phyloP scores from a whole-genome alignment of 1,140 invertebrate genomes.

The Lepidostoma basale region DNA sequence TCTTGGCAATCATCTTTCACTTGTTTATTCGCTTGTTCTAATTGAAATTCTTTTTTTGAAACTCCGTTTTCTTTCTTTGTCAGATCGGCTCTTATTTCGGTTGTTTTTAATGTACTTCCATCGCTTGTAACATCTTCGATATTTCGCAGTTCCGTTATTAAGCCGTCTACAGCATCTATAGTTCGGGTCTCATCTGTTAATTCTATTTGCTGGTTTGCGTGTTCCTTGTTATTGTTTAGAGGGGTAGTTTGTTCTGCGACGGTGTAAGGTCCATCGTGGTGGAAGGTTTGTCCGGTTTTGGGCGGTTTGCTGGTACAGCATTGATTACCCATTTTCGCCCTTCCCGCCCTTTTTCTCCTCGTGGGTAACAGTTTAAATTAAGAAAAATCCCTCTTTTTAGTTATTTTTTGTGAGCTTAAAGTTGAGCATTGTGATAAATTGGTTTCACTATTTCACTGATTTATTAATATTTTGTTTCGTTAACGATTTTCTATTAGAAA shows the following conservation, averaged over 20 bases:
- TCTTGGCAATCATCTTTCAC: not conserved
- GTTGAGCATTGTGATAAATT: too few relatives aligned
- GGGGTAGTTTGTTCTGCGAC: not conserved
- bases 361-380: constrained; percentile 35
- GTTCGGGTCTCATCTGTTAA: not conserved
- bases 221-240: constrained; percentile 17
- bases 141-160: not conserved
- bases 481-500: too few relatives aligned
- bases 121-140: not conserved
- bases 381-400: too few relatives aligned
- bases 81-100: too few relatives aligned
- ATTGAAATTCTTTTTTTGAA: not conserved
- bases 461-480: too few relatives aligned
- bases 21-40: not conserved
- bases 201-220: not conserved
- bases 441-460: too few relatives aligned
- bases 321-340: constrained; percentile 40
- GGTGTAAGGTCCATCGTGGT: constrained; percentile 7
- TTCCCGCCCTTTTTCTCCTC: constrained; percentile 19
- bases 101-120: not conserved
- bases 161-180: not conserved
- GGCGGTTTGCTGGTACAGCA: constrained; percentile 40
- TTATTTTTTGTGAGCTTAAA: too few relatives aligned
- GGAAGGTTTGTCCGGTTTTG: not conserved
- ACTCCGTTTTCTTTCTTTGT: too few relatives aligned